Conservation (phyloP, 2,113 vertebrate genomes). For the Echinops telfairi region DNA sequence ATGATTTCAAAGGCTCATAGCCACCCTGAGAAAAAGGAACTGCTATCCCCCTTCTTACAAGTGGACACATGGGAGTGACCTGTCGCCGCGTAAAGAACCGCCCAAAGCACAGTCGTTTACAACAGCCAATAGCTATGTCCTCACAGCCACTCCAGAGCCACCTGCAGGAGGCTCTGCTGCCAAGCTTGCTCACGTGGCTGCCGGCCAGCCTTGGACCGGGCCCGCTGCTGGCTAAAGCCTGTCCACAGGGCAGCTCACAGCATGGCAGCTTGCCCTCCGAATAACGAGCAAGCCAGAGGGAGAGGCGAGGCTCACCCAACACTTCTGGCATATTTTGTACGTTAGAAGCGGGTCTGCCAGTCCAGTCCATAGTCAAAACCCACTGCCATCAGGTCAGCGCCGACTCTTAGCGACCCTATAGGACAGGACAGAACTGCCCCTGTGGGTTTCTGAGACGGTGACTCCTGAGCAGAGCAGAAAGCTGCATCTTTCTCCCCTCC, state of each 20-base stretch:
- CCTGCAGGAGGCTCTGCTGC: background rate
- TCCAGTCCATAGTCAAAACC: background rate
- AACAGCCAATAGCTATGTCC: background rate
- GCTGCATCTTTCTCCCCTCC: too few relatives aligned
- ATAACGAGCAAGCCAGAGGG: background rate
- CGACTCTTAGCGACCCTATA: too few relatives aligned
- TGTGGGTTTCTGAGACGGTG: too few relatives aligned
- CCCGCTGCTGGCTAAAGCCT: background rate
- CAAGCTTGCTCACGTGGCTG: background rate
- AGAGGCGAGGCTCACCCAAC: background rate
- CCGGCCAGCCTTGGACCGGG: background rate
- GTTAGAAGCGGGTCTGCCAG: background rate
- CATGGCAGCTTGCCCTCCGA: background rate
- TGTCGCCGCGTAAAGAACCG: background rate
- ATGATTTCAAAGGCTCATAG: background rate
- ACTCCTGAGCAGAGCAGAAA: too few relatives aligned
- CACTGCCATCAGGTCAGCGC: too few relatives aligned
- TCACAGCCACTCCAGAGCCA: background rate
- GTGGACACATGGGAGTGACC: background rate
- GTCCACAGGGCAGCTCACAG: background rate
- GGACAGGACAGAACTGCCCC: too few relatives aligned
- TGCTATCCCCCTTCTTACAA: background rate
- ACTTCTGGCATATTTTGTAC: background rate
- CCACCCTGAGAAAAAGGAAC: background rate
- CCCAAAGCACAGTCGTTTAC: background rate